Evolutionary conservation across 2,797 vertebrate species (phyloP).

Genomic region (Yasuhikotakia modesta): DNA sequence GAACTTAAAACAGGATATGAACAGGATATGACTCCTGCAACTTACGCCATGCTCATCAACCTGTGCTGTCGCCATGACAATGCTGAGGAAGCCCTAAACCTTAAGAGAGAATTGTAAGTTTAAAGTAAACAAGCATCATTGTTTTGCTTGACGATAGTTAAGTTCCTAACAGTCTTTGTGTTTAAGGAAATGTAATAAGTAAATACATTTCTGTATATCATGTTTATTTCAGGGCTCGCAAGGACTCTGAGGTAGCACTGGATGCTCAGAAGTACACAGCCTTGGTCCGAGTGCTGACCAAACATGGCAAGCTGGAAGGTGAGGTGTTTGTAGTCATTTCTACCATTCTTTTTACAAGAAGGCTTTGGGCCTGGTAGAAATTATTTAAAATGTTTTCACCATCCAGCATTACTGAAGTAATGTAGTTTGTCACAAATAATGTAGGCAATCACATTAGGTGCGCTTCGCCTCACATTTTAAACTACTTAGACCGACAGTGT

Average conservation of each 20-base stretch:
- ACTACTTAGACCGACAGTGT: conserved; percentile 28
- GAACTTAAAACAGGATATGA: conserved; percentile 88
- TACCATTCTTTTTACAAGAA: background rate
- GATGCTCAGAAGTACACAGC: conserved; percentile 79
- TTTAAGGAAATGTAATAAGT: background rate
- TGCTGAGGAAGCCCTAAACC: conserved; percentile 86
- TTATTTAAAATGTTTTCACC: conserved; percentile 21
- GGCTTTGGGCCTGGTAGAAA: background rate
- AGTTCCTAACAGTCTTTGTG: background rate
- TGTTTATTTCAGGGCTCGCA: conserved; percentile 70
- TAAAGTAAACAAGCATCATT: conserved; percentile 7
- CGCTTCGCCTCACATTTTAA: conserved; percentile 18
- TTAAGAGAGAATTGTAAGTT: conserved; percentile 95
- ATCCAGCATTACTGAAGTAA: conserved; percentile 14
- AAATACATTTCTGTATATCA: background rate
- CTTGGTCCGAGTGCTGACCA: conserved; percentile 78
- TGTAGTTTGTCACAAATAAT: conserved; percentile 30
- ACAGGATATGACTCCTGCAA: conserved; percentile 77
- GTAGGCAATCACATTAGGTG: conserved; percentile 9
- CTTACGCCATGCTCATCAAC: conserved; percentile 85
- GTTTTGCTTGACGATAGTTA: conserved; percentile 49
- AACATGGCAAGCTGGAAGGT: conserved; percentile 85
- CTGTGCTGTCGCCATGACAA: conserved; percentile 89
- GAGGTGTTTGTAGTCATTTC: conserved; percentile 61
- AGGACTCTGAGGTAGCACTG: conserved; percentile 77